Percentiles rank a stretch among this genome's conserved stretches.
Evolutionary conservation across 1,140 invertebrate genomes (phyloP).

Genomic region (Drosophila baimaii): DNA sequence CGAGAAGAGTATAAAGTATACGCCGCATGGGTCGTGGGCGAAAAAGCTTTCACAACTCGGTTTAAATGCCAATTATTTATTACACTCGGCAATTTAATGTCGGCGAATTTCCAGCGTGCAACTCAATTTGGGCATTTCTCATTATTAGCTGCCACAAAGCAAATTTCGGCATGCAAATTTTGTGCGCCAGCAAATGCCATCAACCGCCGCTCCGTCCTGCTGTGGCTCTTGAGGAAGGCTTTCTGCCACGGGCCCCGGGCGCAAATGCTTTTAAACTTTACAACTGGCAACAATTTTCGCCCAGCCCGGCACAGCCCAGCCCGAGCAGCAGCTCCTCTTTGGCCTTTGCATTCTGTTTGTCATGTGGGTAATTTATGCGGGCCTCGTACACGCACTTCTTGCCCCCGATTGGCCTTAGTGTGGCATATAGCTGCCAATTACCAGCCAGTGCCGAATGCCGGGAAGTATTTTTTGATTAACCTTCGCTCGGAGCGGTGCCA

Average conservation of each 20-base stretch:
- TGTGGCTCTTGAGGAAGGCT: slow-evolving; percentile 3
- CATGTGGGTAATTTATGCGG: slow-evolving; percentile 70
- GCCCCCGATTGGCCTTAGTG: slow-evolving; percentile 57
- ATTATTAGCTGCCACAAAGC: slow-evolving; percentile 74
- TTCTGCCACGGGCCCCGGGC: slow-evolving; percentile 16
- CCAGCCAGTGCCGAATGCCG: slow-evolving; percentile 2
- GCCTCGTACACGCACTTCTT: slow-evolving; percentile 34
- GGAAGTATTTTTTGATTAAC: slow-evolving; percentile 30
- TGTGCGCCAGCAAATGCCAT: slow-evolving; percentile 40
- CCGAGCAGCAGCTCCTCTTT: slow-evolving; percentile 12
- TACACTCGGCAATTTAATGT: slow-evolving; percentile 65
- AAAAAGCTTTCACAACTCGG: slow-evolving; percentile 58
- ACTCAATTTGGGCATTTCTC: slow-evolving; percentile 71
- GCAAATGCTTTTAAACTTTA: slow-evolving; percentile 61
- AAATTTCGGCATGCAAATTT: slow-evolving; percentile 61
- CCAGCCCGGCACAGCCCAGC: neutral
- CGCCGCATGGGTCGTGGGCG: slow-evolving; percentile 26
- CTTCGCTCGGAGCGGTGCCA: neutral
- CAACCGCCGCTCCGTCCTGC: slow-evolving; percentile 9
- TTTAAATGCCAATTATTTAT: slow-evolving; percentile 80
- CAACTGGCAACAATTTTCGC: slow-evolving; percentile 41
- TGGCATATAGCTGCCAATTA: slow-evolving; percentile 11
- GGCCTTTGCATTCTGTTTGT: slow-evolving; percentile 53
- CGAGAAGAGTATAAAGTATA: slow-evolving; percentile 46
- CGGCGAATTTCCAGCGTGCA: slow-evolving; percentile 60